phyloP scores from a whole-genome alignment of 1,140 invertebrate species.

The Aricia agestis region DNA sequence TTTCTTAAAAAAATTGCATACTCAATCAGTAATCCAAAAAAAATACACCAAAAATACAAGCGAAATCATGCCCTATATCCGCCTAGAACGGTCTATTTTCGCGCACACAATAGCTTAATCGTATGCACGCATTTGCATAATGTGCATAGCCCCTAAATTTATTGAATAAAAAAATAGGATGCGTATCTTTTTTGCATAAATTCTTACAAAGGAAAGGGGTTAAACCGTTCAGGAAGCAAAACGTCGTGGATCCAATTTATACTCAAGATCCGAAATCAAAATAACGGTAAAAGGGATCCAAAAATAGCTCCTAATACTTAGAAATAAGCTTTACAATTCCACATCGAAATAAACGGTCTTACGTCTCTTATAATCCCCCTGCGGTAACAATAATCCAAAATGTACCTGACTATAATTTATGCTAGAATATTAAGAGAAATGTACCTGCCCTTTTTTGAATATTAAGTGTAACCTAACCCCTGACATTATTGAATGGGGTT shows the following conservation, averaged over 20 bases:
- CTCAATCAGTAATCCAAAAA: slow-evolving; percentile 56
- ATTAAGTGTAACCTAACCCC: slow-evolving; percentile 77
- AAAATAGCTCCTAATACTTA: slow-evolving; percentile 32
- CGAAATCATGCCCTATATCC: slow-evolving; percentile 22
- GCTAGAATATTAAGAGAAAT: slow-evolving; percentile 76
- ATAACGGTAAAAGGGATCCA: slow-evolving; percentile 32
- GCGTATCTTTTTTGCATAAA: slow-evolving; percentile 78
- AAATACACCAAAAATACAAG: slow-evolving; percentile 25
- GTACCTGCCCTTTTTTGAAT: slow-evolving; percentile 77
- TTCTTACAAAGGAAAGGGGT: slow-evolving; percentile 74
- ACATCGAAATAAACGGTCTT: slow-evolving; percentile 31
- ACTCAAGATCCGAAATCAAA: slow-evolving; percentile 47
- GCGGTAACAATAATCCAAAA: slow-evolving; percentile 68
- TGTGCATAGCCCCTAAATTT: slow-evolving; percentile 75
- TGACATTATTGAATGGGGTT: slow-evolving; percentile 73
- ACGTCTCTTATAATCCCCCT: slow-evolving; percentile 42
- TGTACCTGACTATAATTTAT: slow-evolving; percentile 78
- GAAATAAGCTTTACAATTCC: slow-evolving; percentile 40
- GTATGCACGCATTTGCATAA: slow-evolving; percentile 78
- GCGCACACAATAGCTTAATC: slow-evolving; percentile 40
- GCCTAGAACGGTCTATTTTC: slow-evolving; percentile 38
- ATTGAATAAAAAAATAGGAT: slow-evolving; percentile 77
- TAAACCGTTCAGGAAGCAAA: slow-evolving; percentile 72
- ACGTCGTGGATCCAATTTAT: slow-evolving; percentile 58
- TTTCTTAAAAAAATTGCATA: slow-evolving; percentile 68